Evolutionary conservation across 2,888 invertebrate genomes (phyloP).

Genomic region (Caenorhabditis wallacei): DNA sequence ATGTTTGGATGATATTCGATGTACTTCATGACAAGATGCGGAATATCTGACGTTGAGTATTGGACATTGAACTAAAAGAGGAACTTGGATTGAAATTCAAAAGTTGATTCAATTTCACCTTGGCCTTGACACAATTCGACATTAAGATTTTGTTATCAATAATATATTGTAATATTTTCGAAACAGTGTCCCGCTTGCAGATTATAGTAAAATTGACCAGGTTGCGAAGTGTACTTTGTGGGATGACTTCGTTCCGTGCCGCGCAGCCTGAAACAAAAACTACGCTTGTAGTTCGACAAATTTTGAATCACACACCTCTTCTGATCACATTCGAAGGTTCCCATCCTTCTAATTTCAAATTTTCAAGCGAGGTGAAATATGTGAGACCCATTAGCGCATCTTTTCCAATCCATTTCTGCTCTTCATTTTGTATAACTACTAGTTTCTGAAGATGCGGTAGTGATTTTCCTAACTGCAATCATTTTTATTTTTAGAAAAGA

Average conservation of each 20-base stretch:
- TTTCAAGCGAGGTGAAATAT: constrained; percentile 38
- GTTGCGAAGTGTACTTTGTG: constrained; percentile 35
- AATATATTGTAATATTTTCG: constrained; percentile 49
- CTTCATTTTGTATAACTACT: constrained; percentile 29
- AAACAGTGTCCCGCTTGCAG: constrained; percentile 52
- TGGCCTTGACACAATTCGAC: constrained; percentile 58
- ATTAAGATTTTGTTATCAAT: constrained; percentile 43
- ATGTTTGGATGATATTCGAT: constrained; percentile 53
- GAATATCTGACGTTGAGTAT: constrained; percentile 37
- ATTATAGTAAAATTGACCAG: constrained; percentile 44
- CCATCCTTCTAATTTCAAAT: constrained; percentile 52
- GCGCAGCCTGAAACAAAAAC: constrained; percentile 38
- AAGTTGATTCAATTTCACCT: constrained; percentile 18
- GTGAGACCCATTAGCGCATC: constrained; percentile 41
- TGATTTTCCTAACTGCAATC: constrained; percentile 42
- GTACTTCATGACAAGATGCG: constrained; percentile 46
- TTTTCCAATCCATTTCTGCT: constrained; percentile 22
- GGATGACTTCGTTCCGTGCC: constrained; percentile 40
- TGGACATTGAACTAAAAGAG: constrained; percentile 56
- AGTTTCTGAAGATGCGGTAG: constrained; percentile 26
- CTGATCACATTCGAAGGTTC: constrained; percentile 28
- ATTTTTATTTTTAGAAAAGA: neutral
- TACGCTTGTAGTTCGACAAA: neutral
- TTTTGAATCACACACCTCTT: constrained; percentile 29
- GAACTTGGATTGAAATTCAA: too few relatives aligned